phyloP scores from a whole-genome alignment of 2,797 vertebrate genomes.

The Babyrousa celebensis region DNA sequence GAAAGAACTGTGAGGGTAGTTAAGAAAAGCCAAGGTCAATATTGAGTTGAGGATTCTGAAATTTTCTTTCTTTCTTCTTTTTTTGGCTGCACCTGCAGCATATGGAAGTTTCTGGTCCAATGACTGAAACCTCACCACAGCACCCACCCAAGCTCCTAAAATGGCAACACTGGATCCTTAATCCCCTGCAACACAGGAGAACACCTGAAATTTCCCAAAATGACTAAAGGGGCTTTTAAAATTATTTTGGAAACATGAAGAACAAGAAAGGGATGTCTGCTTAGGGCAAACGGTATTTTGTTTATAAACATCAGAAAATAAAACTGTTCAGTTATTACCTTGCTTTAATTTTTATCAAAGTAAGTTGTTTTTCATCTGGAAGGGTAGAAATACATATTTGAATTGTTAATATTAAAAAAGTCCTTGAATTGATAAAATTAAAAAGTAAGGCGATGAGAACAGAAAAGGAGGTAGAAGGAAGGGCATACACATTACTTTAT shows the following conservation, averaged over 20 bases:
- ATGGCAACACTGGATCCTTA: no score
- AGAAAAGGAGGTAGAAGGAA: slow-evolving; percentile 23
- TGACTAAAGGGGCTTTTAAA: slow-evolving; percentile 37
- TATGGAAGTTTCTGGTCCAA: no score
- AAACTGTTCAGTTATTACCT: slow-evolving; percentile 30
- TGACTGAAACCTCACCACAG: no score
- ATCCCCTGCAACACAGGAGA: no score
- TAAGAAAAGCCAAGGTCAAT: slow-evolving; percentile 50
- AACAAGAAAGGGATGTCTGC: not conserved
- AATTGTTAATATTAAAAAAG: slow-evolving; percentile 46
- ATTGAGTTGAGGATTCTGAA: slow-evolving; percentile 27
- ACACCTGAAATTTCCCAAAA: slow-evolving; percentile 35
- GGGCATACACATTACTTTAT: not conserved
- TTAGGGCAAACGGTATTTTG: not conserved
- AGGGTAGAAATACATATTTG: slow-evolving; percentile 52
- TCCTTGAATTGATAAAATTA: slow-evolving; percentile 10
- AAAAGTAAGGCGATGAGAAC: slow-evolving; percentile 29
- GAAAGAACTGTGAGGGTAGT: not conserved
- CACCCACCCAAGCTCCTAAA: no score
- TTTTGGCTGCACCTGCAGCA: no score
- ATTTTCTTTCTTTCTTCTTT: not conserved
- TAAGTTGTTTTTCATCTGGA: slow-evolving; percentile 47
- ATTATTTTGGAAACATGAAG: slow-evolving; percentile 60
- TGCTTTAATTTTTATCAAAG: slow-evolving; percentile 55
- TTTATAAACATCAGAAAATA: slow-evolving; percentile 37